Evolutionary conservation across 2,797 vertebrate genomes (phyloP).

Genomic region (Chrosomus eos): DNA sequence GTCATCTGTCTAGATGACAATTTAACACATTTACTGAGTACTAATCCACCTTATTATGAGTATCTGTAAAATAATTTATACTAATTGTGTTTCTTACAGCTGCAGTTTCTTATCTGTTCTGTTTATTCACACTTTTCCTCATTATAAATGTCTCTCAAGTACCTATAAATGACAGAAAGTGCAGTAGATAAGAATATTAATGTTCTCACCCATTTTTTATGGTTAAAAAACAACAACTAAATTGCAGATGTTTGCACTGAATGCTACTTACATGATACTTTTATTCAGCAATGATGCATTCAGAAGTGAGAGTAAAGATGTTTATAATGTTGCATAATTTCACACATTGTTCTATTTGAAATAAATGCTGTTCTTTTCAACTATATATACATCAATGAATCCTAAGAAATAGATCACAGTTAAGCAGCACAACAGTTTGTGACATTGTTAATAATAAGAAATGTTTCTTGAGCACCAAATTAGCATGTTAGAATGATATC

Average conservation of each 20-base stretch:
- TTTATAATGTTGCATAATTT: background rate
- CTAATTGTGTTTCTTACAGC: background rate
- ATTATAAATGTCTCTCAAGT: background rate
- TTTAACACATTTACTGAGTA: background rate
- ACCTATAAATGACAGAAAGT: background rate
- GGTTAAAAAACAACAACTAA: background rate
- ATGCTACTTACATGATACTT: background rate
- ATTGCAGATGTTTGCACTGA: background rate
- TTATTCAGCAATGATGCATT: background rate
- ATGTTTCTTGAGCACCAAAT: background rate
- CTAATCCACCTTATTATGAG: background rate
- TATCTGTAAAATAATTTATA: background rate
- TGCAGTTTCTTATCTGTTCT: background rate
- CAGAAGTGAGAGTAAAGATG: background rate
- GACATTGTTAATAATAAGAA: background rate
- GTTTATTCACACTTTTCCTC: background rate
- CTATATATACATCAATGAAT: background rate
- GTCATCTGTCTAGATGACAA: constrained; percentile 12
- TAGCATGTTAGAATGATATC: background rate
- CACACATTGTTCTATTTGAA: background rate
- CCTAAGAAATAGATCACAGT: background rate
- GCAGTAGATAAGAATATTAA: background rate
- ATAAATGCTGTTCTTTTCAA: background rate
- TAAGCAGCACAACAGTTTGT: background rate
- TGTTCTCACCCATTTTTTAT: background rate